phyloP scores from a whole-genome alignment of 2,797 vertebrate genomes.

The Chanos chanos region DNA sequence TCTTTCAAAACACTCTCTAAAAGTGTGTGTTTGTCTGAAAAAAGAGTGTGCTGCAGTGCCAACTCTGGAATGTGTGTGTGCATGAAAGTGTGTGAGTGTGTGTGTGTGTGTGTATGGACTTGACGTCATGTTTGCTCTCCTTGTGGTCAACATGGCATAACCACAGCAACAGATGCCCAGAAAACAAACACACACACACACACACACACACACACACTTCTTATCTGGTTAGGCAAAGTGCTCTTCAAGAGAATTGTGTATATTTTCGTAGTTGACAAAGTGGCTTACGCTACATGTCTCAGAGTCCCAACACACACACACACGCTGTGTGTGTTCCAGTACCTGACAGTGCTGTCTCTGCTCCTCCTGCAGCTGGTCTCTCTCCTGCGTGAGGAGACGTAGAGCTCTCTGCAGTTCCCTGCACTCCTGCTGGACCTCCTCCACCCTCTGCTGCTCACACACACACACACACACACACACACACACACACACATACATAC shows the following conservation, averaged over 20 bases:
- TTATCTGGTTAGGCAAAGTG: slow-evolving; percentile 42
- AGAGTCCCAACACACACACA: slow-evolving; percentile 46
- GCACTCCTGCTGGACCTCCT: slow-evolving; percentile 92
- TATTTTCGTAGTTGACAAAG: slow-evolving; percentile 24
- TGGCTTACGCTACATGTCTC: slow-evolving; percentile 27
- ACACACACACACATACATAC: neutral
- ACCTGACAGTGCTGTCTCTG: slow-evolving; percentile 83
- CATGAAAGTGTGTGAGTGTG: too few relatives aligned
- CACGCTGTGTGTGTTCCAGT: slow-evolving; percentile 66
- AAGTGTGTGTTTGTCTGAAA: too few relatives aligned
- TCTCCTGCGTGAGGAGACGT: slow-evolving; percentile 86
- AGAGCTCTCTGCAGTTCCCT: slow-evolving; percentile 86
- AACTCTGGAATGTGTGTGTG: too few relatives aligned
- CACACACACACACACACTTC: slow-evolving; percentile 36
- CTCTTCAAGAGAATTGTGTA: slow-evolving; percentile 23
- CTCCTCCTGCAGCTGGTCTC: slow-evolving; percentile 84
- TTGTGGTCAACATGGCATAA: slow-evolving; percentile 66
- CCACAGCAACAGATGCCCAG: slow-evolving; percentile 68
- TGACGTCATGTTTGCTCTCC: slow-evolving; percentile 70
- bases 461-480: slow-evolving; percentile 18
- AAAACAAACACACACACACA: neutral
- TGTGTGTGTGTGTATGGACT: slow-evolving; percentile 48
- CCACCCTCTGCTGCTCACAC: slow-evolving; percentile 78
- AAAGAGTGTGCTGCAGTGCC: too few relatives aligned
- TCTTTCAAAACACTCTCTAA: slow-evolving; percentile 69